A percentile compares a stretch with the other conserved stretches of the same genome.
These are phyloP conservation scores for Pantelozetes paolii DNA, from an alignment of 2,888 invertebrate genomes.

Conservation along the genomic window DNA sequence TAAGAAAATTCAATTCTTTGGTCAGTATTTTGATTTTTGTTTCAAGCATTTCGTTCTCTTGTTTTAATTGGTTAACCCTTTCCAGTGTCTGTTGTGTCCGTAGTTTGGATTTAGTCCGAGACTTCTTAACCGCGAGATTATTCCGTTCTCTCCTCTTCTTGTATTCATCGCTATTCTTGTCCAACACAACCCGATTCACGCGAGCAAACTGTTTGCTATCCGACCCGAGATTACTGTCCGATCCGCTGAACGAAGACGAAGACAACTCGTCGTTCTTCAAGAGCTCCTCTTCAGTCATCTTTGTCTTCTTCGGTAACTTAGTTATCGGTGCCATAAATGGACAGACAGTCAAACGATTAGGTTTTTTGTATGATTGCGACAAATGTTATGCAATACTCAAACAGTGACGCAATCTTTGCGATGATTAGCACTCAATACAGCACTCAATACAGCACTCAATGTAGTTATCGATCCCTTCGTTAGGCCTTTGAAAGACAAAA, in stretches of 20 bases:
- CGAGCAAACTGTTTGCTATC: slow-evolving; percentile 38
- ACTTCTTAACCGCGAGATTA: slow-evolving; percentile 77
- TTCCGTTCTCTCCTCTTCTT: slow-evolving; percentile 69
- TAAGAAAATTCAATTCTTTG: slow-evolving; percentile 72
- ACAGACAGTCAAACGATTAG: not conserved
- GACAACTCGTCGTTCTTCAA: slow-evolving; percentile 2
- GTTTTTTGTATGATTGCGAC: not conserved
- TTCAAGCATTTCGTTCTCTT: slow-evolving; percentile 72
- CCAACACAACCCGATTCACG: slow-evolving; percentile 44
- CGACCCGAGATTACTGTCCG: not conserved
- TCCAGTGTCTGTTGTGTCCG: slow-evolving; percentile 71
- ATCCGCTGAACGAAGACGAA: slow-evolving; percentile 21
- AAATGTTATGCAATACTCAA: not conserved
- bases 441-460: not conserved
- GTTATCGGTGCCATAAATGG: slow-evolving; percentile 36
- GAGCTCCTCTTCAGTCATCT: not conserved
- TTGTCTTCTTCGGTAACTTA: not conserved
- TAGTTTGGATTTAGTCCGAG: slow-evolving; percentile 64
- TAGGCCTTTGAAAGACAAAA: no score
- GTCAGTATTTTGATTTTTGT: slow-evolving; percentile 75
- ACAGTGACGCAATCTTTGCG: not conserved
- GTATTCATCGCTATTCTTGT: slow-evolving; percentile 61
- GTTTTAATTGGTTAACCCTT: slow-evolving; percentile 68
- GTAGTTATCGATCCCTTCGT: no score
- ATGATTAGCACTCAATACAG: no score